Percentiles rank a stretch among this genome's conserved stretches.
Conservation (phyloP, 2,888 invertebrate species). For the Saturnia pavonia region DNA sequence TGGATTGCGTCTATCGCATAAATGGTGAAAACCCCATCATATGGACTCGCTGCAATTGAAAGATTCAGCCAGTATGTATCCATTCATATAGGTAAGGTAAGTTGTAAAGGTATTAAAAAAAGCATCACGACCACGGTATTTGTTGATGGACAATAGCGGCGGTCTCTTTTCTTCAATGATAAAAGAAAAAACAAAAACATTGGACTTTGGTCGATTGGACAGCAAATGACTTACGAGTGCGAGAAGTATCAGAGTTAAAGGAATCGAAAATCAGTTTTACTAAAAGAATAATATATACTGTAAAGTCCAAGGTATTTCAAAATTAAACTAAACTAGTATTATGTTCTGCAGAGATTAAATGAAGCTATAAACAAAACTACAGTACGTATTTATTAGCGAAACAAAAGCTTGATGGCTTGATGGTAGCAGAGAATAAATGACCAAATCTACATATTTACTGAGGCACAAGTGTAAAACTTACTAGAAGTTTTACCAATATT, state of each 20-base stretch:
- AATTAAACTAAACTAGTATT: neutral
- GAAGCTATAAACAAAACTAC: slow-evolving; percentile 25
- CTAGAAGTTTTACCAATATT: slow-evolving; percentile 9
- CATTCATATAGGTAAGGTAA: no score
- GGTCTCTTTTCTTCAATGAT: no score
- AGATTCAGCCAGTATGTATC: no score
- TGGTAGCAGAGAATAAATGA: slow-evolving; percentile 27
- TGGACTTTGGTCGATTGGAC: no score
- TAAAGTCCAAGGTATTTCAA: neutral
- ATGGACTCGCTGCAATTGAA: no score
- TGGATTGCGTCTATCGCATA: no score
- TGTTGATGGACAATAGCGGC: no score
- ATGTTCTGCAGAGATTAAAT: neutral
- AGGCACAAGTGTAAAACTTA: neutral
- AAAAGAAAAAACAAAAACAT: neutral
- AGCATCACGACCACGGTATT: no score
- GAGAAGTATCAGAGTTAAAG: no score
- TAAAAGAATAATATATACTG: neutral
- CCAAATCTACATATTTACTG: slow-evolving; percentile 29
- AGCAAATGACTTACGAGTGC: no score
- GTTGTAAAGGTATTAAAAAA: no score
- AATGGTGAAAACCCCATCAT: no score
- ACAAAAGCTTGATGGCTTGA: slow-evolving; percentile 28
- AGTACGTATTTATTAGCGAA: slow-evolving; percentile 31
- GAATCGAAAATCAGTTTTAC: neutral